Percentiles rank a stretch among this genome's conserved stretches.
phyloP scores from a whole-genome alignment of 2,888 invertebrate genomes.

The Crepidodera aurea region DNA sequence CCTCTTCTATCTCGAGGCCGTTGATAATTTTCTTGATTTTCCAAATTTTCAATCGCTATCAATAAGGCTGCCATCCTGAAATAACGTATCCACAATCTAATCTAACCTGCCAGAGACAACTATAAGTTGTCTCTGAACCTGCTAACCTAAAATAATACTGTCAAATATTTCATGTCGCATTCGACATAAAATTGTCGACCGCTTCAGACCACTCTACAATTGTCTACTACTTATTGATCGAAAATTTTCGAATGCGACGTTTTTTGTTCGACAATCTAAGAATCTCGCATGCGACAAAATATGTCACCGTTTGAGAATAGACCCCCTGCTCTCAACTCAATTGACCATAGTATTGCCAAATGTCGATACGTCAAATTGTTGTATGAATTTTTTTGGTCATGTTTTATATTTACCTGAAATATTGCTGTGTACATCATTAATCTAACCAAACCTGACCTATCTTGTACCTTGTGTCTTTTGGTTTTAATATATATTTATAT shows the following conservation, averaged over 20 bases:
- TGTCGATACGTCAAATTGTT: no score
- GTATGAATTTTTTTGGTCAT: no score
- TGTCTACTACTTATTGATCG: not conserved
- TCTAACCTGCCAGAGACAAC: no score
- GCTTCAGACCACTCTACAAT: constrained; percentile 1
- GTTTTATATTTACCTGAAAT: no score
- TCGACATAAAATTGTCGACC: constrained; percentile 7
- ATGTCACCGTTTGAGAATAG: constrained; percentile 1
- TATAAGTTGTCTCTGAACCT: no score
- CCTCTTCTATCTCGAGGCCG: constrained; percentile 10
- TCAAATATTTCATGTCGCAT: constrained; percentile 6
- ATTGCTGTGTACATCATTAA: no score
- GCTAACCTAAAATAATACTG: not conserved
- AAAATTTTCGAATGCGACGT: constrained; percentile 5
- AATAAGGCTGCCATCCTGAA: constrained; percentile 4
- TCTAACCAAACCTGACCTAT: no score
- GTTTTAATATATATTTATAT: no score
- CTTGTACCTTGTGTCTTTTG: no score
- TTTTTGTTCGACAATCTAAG: constrained; percentile 1
- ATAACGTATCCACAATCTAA: not conserved
- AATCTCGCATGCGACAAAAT: constrained; percentile 1
- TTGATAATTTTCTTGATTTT: constrained; percentile 11
- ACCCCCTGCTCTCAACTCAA: no score
- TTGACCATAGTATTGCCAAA: no score
- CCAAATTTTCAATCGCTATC: constrained; percentile 9